Evolutionary conservation across 2,888 invertebrate species (phyloP).

Genomic region (Euplagia quadripunctaria): DNA sequence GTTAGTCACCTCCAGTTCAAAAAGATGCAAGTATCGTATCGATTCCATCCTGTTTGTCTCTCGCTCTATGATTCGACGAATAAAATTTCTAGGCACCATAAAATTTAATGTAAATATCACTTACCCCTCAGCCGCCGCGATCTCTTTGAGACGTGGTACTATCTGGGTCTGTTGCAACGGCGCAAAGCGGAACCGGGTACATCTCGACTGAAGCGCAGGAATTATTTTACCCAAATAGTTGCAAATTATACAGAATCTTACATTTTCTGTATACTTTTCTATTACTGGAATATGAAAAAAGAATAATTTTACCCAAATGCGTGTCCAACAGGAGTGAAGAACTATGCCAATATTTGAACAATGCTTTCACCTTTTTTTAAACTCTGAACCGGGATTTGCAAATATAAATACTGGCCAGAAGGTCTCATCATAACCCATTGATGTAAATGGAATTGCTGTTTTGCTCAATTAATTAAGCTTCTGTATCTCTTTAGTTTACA

Average conservation of each 20-base stretch:
- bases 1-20: too few relatives aligned
- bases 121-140: constrained; percentile 94
- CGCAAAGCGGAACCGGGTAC: constrained; percentile 98
- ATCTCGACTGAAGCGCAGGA: constrained; percentile 99
- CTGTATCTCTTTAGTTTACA: too few relatives aligned
- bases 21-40: too few relatives aligned
- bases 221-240: constrained; percentile 99
- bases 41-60: too few relatives aligned
- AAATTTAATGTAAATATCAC: background rate
- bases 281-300: constrained; percentile 90
- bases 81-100: too few relatives aligned
- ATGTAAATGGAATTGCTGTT: too few relatives aligned
- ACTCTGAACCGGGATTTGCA: background rate
- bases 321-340: background rate
- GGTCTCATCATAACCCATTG: too few relatives aligned
- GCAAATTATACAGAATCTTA: constrained; percentile 99
- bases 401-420: too few relatives aligned
- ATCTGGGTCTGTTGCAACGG: constrained; percentile 95
- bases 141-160: constrained; percentile 94
- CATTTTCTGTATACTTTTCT: constrained; percentile 99
- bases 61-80: too few relatives aligned
- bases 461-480: too few relatives aligned
- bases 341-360: background rate
- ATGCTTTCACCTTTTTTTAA: background rate
- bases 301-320: background rate